Percentiles rank a stretch among this genome's conserved stretches.
Evolutionary conservation across 2,888 invertebrate genomes (phyloP).

Genomic region (Serrognathus titanus): DNA sequence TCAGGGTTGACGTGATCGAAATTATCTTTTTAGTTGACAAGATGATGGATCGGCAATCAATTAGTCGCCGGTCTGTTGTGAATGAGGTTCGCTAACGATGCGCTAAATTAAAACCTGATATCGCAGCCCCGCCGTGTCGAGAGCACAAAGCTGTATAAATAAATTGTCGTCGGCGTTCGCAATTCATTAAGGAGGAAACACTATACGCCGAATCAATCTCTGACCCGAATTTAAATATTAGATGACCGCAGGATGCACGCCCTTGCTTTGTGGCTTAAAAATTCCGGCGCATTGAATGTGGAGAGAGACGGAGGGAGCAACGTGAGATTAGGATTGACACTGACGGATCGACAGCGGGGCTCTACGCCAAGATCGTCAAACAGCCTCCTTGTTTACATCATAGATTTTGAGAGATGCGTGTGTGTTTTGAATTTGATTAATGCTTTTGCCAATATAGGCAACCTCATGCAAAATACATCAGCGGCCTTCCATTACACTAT

Average conservation of each 20-base stretch:
- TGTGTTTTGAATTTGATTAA: conserved; percentile 16
- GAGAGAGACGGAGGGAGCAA: neutral
- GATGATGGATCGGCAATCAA: conserved; percentile 15
- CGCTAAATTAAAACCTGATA: neutral
- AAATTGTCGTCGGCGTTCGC: too few species aligned
- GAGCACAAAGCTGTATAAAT: too few species aligned
- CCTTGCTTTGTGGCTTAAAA: too few species aligned
- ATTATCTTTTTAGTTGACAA: conserved; percentile 13
- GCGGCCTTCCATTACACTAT: too few species aligned
- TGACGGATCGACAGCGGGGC: conserved; percentile 24
- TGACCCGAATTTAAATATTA: too few species aligned
- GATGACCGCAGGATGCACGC: too few species aligned
- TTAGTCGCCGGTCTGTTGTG: conserved; percentile 1
- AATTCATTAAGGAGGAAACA: too few species aligned
- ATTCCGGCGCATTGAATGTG: too few species aligned
- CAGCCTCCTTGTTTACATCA: conserved; percentile 25
- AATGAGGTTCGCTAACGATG: neutral
- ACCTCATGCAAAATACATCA: conserved; percentile 1
- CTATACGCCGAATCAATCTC: too few species aligned
- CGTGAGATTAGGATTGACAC: conserved; percentile 22
- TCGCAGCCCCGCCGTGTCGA: too few species aligned
- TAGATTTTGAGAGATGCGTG: conserved; percentile 8
- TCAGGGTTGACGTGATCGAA: conserved; percentile 7
- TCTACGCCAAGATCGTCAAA: conserved; percentile 20
- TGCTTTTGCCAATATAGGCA: conserved; percentile 4